Conservation (phyloP, 2,888 invertebrate genomes). For the Patella depressa region DNA sequence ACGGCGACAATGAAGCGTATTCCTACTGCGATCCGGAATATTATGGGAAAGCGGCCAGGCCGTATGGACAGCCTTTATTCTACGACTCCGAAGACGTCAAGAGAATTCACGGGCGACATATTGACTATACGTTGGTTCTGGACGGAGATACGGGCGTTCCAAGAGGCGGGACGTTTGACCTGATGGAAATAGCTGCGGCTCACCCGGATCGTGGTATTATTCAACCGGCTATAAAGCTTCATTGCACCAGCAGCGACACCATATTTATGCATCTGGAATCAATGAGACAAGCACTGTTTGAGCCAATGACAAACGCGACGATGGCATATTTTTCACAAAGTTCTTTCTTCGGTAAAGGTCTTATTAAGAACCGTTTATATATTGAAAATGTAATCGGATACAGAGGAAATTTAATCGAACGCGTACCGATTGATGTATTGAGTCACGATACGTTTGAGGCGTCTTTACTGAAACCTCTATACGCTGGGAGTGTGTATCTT, state of each 20-base stretch:
- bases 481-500: slow-evolving; percentile 53
- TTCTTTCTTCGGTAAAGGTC: slow-evolving; percentile 61
- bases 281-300: slow-evolving; percentile 58
- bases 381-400: slow-evolving; percentile 60
- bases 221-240: slow-evolving; percentile 60
- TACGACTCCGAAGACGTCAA: slow-evolving; percentile 57
- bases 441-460: slow-evolving; percentile 66
- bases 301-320: slow-evolving; percentile 60
- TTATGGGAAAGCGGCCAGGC: slow-evolving; percentile 54
- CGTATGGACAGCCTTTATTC: slow-evolving; percentile 54
- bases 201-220: slow-evolving; percentile 61
- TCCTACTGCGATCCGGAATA: slow-evolving; percentile 54
- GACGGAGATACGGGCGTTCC: slow-evolving; percentile 62
- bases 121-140: slow-evolving; percentile 61
- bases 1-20: slow-evolving; percentile 56
- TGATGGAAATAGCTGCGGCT: slow-evolving; percentile 58
- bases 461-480: slow-evolving; percentile 55
- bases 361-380: slow-evolving; percentile 60
- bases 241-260: slow-evolving; percentile 50
- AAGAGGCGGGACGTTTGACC: slow-evolving; percentile 50
- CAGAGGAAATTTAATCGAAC: slow-evolving; percentile 54
- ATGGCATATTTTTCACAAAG: slow-evolving; percentile 57
- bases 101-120: slow-evolving; percentile 55
- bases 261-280: slow-evolving; percentile 63
- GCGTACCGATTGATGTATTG: slow-evolving; percentile 61